Evolutionary conservation across 2,797 vertebrate species (phyloP).

Genomic region (Hapalemur alaotrensis): DNA sequence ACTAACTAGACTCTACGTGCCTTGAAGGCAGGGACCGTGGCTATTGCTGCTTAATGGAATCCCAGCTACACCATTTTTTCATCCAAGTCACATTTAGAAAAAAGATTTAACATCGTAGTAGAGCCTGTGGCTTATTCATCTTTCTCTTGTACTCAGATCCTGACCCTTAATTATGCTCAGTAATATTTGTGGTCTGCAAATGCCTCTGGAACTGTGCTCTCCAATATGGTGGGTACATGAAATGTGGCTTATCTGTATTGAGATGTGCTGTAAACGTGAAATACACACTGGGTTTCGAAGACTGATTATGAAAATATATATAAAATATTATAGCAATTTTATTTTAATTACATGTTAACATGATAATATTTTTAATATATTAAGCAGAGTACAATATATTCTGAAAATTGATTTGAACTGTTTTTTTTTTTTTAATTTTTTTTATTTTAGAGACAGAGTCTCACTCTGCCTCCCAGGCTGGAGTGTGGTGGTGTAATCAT

Average conservation of each 20-base stretch:
- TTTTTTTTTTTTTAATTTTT: background rate
- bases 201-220: background rate
- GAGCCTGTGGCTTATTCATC: background rate
- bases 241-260: background rate
- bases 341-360: background rate
- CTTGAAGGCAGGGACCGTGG: background rate
- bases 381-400: background rate
- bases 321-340: background rate
- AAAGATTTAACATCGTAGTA: background rate
- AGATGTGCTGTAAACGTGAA: background rate
- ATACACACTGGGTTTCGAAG: background rate
- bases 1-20: background rate
- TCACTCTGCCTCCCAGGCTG: background rate
- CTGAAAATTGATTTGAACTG: background rate
- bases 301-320: background rate
- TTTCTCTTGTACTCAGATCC: background rate
- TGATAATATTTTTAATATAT: background rate
- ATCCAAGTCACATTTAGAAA: background rate
- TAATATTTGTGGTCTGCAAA: background rate
- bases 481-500: background rate
- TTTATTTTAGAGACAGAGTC: background rate
- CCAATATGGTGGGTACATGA: background rate
- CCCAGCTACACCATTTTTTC: background rate
- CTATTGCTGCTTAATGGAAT: background rate
- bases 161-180: background rate